Base-by-base conservation (phyloP, 2,888 invertebrate genomes). In the Cheilosia vernalis region DNA sequence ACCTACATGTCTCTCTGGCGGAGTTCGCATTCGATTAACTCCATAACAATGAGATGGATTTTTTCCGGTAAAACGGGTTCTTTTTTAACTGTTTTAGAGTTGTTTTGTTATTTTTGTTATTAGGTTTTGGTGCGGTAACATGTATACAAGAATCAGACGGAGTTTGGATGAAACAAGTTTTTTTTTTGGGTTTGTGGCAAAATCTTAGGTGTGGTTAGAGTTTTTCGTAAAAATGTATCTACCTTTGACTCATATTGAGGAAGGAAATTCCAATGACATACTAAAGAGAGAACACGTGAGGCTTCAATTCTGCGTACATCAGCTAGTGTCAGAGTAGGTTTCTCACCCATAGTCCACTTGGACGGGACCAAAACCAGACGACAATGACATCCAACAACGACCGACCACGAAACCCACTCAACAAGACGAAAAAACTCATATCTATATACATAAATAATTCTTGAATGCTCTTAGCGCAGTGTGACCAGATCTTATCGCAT, bases 401-500 rank as follows among this genome's bases (percentile, higher is more conserved):
- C 60, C 47, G 37, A 37, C 37, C 37, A 37, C 10, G 37, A 69
- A 77, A 49, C 85, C 81, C 80, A 85, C 85, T 85, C 84, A 77
- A 47, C 42, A 74, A 70, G 70, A 74, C 84, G 64, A 85, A 85
- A 85, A 85, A 77, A 76, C 76, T 76, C 81, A 77, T 81, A 85
- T 81, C 81, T 81, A 61, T 73, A 81, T 77, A 81, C 85, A 85
- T 85, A 85, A 85, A 85, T 85, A 85, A 85, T 85, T 85, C 85
- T 81, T 77, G 81, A 85, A 85, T 85, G 81, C 85, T 85, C 85
- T 85, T 85, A 87, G 87, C 83, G 84, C 88, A 88, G 88, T 88
- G 88, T 88, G 88, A 88, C 87, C 87, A 88, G 88, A 89, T 89
- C 88, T 89, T 89, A 89, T 89, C 89, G 87, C 88, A 89, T 89